Evolutionary conservation across 2,888 invertebrate species (phyloP).

Genomic region (Mechanitis mazaeus): DNA sequence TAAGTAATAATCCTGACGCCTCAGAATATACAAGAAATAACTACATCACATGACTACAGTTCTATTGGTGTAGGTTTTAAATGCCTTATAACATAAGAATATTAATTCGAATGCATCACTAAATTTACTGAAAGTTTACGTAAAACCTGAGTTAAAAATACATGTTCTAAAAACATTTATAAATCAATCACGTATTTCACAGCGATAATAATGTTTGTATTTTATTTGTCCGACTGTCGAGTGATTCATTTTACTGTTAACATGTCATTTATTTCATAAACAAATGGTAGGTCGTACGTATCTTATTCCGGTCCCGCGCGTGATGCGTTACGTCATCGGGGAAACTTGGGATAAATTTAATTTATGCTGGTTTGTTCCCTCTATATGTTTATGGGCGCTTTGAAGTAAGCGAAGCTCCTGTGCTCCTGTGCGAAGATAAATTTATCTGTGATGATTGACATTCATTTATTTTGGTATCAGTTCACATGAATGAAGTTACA

Average conservation of each 20-base stretch:
- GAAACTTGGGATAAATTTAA: slow-evolving; percentile 28
- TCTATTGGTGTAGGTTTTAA: too few relatives aligned
- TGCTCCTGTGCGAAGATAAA: slow-evolving; percentile 7
- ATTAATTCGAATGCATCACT: too few relatives aligned
- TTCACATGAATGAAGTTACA: slow-evolving; percentile 13
- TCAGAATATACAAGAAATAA: too few relatives aligned
- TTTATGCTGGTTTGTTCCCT: slow-evolving; percentile 14
- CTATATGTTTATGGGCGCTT: slow-evolving; percentile 15
- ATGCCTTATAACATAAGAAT: too few relatives aligned
- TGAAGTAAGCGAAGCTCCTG: slow-evolving; percentile 10
- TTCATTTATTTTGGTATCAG: slow-evolving; percentile 5
- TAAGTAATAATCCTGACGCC: too few relatives aligned
- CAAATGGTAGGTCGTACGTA: slow-evolving; percentile 21
- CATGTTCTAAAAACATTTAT: too few relatives aligned
- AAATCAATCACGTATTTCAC: too few relatives aligned
- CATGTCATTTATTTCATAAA: slow-evolving; percentile 29
- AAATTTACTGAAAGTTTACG: too few relatives aligned
- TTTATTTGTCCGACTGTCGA: slow-evolving; percentile 6
- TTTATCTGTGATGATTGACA: slow-evolving; percentile 9
- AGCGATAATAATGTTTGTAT: neutral
- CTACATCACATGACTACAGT: too few relatives aligned
- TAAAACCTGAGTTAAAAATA: too few relatives aligned
- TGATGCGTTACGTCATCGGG: slow-evolving; percentile 29
- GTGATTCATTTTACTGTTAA: slow-evolving; percentile 18
- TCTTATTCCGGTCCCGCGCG: slow-evolving; percentile 31